Percentiles rank a stretch among this genome's conserved stretches.
Evolutionary conservation across 2,888 invertebrate genomes (phyloP).

Genomic region (Protonemura montana): DNA sequence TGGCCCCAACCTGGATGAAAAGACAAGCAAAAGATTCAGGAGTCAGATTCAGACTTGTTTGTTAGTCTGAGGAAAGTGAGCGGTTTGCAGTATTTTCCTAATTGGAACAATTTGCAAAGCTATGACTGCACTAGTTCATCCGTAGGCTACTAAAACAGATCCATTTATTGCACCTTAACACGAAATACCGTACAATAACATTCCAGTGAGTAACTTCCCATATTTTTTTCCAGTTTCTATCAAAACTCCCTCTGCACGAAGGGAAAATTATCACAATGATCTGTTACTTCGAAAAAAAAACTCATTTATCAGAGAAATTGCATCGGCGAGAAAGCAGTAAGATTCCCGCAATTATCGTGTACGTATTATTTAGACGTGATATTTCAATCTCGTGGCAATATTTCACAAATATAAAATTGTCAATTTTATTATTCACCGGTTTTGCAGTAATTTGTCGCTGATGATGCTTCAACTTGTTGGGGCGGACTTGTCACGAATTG

Average conservation of each 20-base stretch:
- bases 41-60: neutral
- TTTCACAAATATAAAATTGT: neutral
- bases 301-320: conserved; percentile 4
- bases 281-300: neutral
- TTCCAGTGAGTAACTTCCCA: too few species aligned
- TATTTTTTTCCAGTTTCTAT: neutral
- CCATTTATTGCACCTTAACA: too few species aligned
- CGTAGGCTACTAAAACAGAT: too few species aligned
- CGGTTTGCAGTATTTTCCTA: too few species aligned
- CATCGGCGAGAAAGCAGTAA: neutral
- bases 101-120: too few species aligned
- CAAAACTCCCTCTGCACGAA: neutral
- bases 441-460: neutral
- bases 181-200: too few species aligned
- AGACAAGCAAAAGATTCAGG: neutral
- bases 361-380: neutral
- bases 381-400: neutral
- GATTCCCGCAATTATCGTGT: neutral
- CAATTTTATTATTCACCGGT: neutral
- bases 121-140: too few species aligned
- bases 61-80: too few species aligned
- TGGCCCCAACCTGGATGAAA: conserved; percentile 22
- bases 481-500: neutral
- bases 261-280: neutral
- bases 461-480: neutral